Evolutionary conservation across 1,140 invertebrate genomes (phyloP).

Genomic region (Rhizoglyphus robini): DNA sequence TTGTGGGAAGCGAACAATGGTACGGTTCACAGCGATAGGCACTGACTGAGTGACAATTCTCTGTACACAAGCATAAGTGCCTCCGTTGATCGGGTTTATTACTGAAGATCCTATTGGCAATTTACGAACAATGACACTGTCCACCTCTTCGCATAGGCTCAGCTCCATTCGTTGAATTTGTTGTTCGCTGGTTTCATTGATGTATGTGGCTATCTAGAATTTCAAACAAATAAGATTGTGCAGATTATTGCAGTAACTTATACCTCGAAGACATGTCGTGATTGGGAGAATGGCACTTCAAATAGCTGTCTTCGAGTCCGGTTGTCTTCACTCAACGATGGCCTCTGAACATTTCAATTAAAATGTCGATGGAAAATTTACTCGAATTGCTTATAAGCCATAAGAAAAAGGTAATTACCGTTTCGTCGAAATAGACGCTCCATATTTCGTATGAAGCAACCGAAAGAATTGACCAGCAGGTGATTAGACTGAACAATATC

Average conservation of each 20-base stretch:
- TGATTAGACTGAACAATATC: background rate
- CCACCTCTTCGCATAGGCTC: background rate
- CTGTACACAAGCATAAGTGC: background rate
- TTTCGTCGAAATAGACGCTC: constrained; percentile 14
- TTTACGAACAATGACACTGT: background rate
- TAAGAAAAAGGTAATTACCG: background rate
- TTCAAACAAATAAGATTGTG: background rate
- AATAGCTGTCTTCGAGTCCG: background rate
- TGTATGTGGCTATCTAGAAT: background rate
- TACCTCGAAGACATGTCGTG: background rate
- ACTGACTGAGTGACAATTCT: background rate
- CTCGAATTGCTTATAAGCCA: background rate
- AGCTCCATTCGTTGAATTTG: background rate
- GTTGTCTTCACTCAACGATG: background rate
- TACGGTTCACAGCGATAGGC: background rate
- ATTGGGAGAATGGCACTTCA: constrained; percentile 1
- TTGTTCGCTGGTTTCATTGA: background rate
- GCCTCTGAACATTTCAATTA: background rate
- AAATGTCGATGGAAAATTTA: background rate
- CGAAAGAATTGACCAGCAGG: constrained; percentile 1
- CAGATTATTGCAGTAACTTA: background rate
- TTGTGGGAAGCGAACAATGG: background rate
- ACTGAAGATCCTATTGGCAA: background rate
- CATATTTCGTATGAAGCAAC: constrained; percentile 1
- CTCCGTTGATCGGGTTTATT: background rate